Evolutionary conservation across 2,888 invertebrate species (phyloP), one percentile per base, ranked within the genome.

Genomic region (Drosophila robusta): DNA sequence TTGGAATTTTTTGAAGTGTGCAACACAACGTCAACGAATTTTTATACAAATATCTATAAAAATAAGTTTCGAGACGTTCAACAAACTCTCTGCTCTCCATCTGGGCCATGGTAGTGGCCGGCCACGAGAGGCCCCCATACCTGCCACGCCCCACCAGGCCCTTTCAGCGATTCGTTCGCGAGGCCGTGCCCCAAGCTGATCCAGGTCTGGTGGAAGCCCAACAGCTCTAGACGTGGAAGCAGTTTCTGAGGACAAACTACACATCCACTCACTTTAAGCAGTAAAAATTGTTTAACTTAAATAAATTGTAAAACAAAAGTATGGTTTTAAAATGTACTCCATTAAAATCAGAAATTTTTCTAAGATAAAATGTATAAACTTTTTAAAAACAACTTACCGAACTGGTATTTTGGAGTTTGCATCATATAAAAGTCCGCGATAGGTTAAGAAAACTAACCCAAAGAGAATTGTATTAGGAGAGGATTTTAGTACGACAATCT

Each of bases 351-450:
- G 4, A 6, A 51, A n/a, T n/a, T n/a, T n/a, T n/a, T n/a, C n/a
- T n/a, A n/a, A 8, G 7, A 51, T 52, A 0, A 9, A 41, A 2
- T 32, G 32, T 14, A 34, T 6, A 6, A 47, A 34, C 22, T 4
- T 44, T 55, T 36, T 4, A 36, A 11, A 29, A 12, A n/a, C 4
- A 24, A 78, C 89, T 88, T 89, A 91, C 91, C 91, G 90, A 38
- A 91, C 88, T 12, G 91, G 91, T 58, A 87, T 84, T 50, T 91
- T 86, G 0, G 92, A 91, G 52, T 91, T 92, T 0, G 92, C 91
- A 85, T 92, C 92, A 47, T 86, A 90, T 1, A 92, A 65, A 1
- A 92, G 76, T 0, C 92, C 92, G 8, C 90, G 83, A 75, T 92
- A 92, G 18, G 92, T 92, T 8, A 92, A 74, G 47, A 80, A 87